phyloP scores from a whole-genome alignment of 2,888 invertebrate species.

The Macrosoma leucophasiata region DNA sequence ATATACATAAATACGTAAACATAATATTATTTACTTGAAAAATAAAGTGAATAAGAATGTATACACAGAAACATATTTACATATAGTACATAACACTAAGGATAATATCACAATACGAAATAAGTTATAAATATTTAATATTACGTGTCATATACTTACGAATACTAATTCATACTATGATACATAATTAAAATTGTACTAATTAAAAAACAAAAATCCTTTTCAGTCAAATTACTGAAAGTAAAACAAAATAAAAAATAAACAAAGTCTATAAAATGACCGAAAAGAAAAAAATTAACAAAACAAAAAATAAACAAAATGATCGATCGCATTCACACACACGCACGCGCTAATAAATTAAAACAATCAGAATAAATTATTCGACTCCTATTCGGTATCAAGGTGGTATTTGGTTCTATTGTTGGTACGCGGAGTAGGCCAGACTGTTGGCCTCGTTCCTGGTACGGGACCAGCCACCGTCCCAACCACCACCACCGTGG shows the following conservation, averaged over 20 bases:
- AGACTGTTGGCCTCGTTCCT: constrained; percentile 54
- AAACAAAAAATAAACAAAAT: constrained; percentile 26
- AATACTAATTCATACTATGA: too few species aligned
- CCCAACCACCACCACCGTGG: constrained; percentile 44
- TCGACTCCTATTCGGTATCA: constrained; percentile 28
- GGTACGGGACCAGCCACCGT: constrained; percentile 61
- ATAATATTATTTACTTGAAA: too few species aligned
- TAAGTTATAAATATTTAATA: too few species aligned
- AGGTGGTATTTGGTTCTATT: constrained; percentile 41
- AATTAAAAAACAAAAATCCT: constrained; percentile 36
- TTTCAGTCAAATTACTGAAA: constrained; percentile 51
- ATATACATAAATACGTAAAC: too few species aligned
- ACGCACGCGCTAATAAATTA: constrained; percentile 42
- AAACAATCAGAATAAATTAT: constrained; percentile 34
- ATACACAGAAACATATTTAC: too few species aligned
- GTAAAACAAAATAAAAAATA: constrained; percentile 20
- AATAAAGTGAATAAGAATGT: too few species aligned
- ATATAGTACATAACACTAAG: too few species aligned
- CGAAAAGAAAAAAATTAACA: constrained; percentile 43
- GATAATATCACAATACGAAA: too few species aligned
- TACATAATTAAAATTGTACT: constrained; percentile 28
- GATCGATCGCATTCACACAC: constrained; percentile 30
- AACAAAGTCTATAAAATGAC: constrained; percentile 41
- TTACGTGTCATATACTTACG: too few species aligned
- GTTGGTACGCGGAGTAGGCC: constrained; percentile 61